A percentile compares a stretch with the other conserved stretches of the same genome.
Conservation (phyloP, 1,140 invertebrate genomes). For the Cydia amplana region DNA sequence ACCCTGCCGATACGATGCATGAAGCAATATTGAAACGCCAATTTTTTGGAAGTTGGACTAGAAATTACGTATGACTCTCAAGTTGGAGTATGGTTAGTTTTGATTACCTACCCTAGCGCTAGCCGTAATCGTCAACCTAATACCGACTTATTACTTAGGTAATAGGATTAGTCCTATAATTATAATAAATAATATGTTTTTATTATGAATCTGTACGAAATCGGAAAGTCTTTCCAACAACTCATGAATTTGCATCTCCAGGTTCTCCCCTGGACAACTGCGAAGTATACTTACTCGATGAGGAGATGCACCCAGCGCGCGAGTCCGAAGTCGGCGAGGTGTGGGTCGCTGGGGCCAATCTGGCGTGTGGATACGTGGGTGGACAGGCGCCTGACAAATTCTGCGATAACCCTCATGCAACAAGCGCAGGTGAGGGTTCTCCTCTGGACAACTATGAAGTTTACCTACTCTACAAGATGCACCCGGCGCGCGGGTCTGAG, state of each 20-base stretch:
- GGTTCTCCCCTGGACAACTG: conserved; percentile 88
- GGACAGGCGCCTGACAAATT: conserved; percentile 86
- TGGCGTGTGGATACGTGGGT: conserved; percentile 89
- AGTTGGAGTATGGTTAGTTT: neutral
- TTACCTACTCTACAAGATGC: conserved; percentile 87
- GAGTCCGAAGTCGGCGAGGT: conserved; percentile 88
- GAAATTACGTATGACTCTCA: neutral
- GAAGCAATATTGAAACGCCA: too few relatives aligned
- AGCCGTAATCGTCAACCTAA: too few relatives aligned
- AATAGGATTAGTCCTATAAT: too few relatives aligned
- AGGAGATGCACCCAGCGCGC: conserved; percentile 83
- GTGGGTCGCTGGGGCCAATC: conserved; percentile 87
- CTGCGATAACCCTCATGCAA: conserved; percentile 84
- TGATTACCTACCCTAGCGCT: too few relatives aligned
- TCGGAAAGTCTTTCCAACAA: neutral
- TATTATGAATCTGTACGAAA: neutral
- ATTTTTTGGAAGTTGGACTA: neutral
- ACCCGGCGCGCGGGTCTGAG: conserved; percentile 84
- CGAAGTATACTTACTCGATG: conserved; percentile 87
- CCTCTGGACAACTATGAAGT: conserved; percentile 89
- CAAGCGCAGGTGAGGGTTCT: conserved; percentile 83
- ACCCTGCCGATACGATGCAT: too few relatives aligned
- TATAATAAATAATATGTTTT: too few relatives aligned
- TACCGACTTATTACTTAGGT: too few relatives aligned
- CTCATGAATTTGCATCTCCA: conserved; percentile 53